Percentiles rank a stretch among this genome's conserved stretches.
These are phyloP conservation scores for Epinotia nisella DNA, from an alignment of 2,888 invertebrate genomes.

Conservation along the genomic window DNA sequence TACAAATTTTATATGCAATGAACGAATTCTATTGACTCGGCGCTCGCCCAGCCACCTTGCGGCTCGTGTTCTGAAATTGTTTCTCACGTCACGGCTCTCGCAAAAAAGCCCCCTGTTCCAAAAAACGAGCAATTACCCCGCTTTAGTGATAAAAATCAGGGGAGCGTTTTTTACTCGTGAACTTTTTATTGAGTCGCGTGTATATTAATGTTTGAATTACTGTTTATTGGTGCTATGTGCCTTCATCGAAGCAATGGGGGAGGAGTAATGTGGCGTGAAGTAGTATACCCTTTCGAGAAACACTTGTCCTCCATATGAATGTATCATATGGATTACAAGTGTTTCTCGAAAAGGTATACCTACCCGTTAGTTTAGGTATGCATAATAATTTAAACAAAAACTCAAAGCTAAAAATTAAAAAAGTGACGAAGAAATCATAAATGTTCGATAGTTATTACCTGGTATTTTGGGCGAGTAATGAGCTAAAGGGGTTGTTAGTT, in stretches of 20 bases:
- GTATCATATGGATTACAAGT: not conserved
- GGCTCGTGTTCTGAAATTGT: conserved; percentile 59
- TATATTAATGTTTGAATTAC: conserved; percentile 28
- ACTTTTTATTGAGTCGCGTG: conserved; percentile 50
- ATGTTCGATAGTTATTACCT: not conserved
- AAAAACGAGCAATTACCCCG: conserved; percentile 58
- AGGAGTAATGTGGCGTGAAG: not conserved
- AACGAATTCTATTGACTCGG: not conserved
- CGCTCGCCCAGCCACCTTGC: conserved; percentile 52
- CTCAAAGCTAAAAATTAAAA: too few species aligned
- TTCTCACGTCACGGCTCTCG: conserved; percentile 52
- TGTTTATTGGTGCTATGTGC: conserved; percentile 29
- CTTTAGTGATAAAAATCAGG: conserved; percentile 59
- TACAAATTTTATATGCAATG: not conserved
- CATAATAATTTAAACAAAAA: too few species aligned
- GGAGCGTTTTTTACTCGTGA: conserved; percentile 59
- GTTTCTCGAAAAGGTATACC: not conserved
- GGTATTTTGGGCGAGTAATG: not conserved
- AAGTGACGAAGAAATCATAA: too few species aligned
- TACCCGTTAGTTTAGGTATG: too few species aligned
- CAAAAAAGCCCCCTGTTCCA: conserved; percentile 62
- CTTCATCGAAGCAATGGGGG: not conserved
- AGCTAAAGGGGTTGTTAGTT: too few species aligned
- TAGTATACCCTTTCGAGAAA: too few species aligned
- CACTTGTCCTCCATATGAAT: too few species aligned